These are phyloP conservation scores for Dipodomys merriami DNA, from an alignment of 2,113 vertebrate species.

Conservation along the genomic window DNA sequence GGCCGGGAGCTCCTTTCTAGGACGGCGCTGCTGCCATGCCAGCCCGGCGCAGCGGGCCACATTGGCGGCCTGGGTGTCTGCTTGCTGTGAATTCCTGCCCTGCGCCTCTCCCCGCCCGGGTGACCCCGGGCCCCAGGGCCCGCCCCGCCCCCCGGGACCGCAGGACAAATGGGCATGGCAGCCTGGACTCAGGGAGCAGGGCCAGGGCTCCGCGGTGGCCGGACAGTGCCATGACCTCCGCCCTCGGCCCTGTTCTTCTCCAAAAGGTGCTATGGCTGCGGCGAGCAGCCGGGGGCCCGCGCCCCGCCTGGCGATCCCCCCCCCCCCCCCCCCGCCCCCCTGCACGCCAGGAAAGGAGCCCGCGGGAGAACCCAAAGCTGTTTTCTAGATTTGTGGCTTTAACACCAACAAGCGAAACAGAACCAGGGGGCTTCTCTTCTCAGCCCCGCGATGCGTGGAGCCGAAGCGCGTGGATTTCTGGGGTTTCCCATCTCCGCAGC, in stretches of 20 bases:
- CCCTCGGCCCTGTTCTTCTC: conserved; percentile 74
- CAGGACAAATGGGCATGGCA: conserved; percentile 51
- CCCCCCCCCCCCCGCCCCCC: no score
- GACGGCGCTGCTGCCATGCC: neutral
- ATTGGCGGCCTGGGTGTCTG: no score
- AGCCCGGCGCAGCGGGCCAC: conserved; percentile 38
- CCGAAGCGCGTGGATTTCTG: neutral
- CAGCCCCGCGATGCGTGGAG: conserved; percentile 20
- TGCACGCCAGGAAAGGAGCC: no score
- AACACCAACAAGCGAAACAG: conserved; percentile 79
- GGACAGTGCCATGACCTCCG: neutral
- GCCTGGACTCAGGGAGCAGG: conserved; percentile 78
- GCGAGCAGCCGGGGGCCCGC: conserved; percentile 77
- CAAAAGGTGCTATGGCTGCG: conserved; percentile 91
- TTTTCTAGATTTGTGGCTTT: conserved; percentile 87
- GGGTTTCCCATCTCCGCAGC: neutral
- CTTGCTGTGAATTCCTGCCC: no score
- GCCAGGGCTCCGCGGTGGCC: neutral
- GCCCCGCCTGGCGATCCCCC: no score
- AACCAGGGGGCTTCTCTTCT: neutral
- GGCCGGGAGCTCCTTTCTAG: conserved; percentile 81
- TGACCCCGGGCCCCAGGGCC: neutral
- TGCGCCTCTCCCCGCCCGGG: neutral
- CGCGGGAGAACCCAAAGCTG: neutral
- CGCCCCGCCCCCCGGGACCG: conserved; percentile 58